Evolutionary conservation across 1,140 invertebrate genomes (phyloP), one percentile per base, ranked within the genome.

Genomic region (Argopecten irradians): DNA sequence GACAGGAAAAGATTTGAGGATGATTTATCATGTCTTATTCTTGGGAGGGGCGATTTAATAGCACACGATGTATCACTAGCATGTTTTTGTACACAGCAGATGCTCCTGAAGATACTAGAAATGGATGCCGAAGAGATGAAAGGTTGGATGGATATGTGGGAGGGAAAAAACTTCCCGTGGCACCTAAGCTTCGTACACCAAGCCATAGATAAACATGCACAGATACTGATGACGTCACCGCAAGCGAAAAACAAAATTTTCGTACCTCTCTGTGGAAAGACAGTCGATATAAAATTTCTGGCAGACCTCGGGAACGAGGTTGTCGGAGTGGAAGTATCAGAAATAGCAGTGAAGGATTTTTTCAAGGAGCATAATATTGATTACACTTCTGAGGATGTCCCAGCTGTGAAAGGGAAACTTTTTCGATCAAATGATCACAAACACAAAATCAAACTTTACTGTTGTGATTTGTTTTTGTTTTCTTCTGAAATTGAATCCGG

Each of bases 401-500:
- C 28, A 5, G 0, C 36, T 32, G 33, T 87, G 14, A 87, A 87
- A 41, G 86, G 82, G 2, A 43, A 39, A 19, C 33, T 87, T 34
- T 87, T 83, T 36, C 46, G n/a, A 28, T 71, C 71, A 19, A 83
- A 33, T 41, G 83, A n/a, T 28, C n/a, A 55, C 8, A n/a, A n/a
- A n/a, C n/a, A n/a, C n/a, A 87, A 33, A 0, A 87, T 87, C 35
- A 32, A 55, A n/a, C 36, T 83, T 19, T 87, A 87, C 34, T 87
- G 86, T 71, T 82, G 86, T 22, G 86, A 87, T 28, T 33, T 87
- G 33, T 87, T 87, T 83, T 34, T 87, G 7, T 87, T 87, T 34
- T 82, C n/a, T 7, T 0, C 86, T 2, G 82, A 36, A 34, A 1
- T 87, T 83, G 86, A 87, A 87, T 41, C n/a, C 16, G 36, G 83